Percentiles rank a stretch among this genome's conserved stretches.
Evolutionary conservation across 2,113 vertebrate genomes (phyloP).

Genomic region (Xiphophorus hellerii): DNA sequence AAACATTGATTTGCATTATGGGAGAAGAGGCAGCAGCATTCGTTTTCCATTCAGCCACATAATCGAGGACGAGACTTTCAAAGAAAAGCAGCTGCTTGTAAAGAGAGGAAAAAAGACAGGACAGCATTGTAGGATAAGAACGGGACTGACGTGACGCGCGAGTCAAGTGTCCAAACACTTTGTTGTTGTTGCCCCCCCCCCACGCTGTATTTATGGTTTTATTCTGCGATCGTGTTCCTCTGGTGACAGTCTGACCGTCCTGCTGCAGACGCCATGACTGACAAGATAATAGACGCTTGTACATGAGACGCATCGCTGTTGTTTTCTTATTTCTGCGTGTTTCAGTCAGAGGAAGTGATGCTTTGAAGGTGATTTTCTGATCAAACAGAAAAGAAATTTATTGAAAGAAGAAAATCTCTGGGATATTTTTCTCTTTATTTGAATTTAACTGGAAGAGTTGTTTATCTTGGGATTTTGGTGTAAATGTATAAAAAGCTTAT

Average conservation of each 20-base stretch:
- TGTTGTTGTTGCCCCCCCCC: background rate
- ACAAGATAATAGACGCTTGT: slow-evolving; percentile 12
- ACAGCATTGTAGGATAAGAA: background rate
- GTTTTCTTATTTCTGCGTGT: slow-evolving; percentile 16
- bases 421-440: background rate
- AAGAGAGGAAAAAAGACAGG: slow-evolving; percentile 10
- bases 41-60: slow-evolving; percentile 15
- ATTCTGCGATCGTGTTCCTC: background rate
- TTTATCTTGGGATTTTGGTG: background rate
- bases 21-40: slow-evolving; percentile 18
- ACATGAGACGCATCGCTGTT: slow-evolving; percentile 6
- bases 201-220: background rate
- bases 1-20: slow-evolving; percentile 45
- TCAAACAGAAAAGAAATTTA: background rate
- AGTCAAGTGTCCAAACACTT: slow-evolving; percentile 18
- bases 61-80: slow-evolving; percentile 32
- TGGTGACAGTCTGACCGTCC: slow-evolving; percentile 4
- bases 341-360: slow-evolving; percentile 3
- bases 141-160: background rate
- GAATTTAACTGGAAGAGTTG: background rate
- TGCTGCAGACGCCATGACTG: slow-evolving; percentile 9
- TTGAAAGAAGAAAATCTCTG: background rate
- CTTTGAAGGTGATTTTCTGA: slow-evolving; percentile 5
- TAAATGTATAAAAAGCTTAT: too few species aligned
- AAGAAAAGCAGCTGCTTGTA: slow-evolving; percentile 3